Base-by-base conservation (phyloP, 2,888 invertebrate species). In the Colostygia pectinataria region DNA sequence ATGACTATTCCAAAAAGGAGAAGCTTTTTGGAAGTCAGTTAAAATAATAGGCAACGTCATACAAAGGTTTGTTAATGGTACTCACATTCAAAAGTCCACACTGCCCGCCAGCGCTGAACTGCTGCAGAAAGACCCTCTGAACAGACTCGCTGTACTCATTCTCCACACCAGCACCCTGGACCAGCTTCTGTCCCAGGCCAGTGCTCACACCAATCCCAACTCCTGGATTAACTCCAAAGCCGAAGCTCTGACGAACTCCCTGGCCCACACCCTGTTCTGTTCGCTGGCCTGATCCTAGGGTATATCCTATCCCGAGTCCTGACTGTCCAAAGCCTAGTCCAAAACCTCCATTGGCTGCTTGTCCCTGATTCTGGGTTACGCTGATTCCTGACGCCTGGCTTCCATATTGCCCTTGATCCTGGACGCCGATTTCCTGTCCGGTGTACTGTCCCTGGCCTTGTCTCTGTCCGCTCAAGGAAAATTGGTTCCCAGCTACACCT, bases 1-100 rank as follows among this genome's bases (percentile, higher is more conserved):
- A n/a, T n/a, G n/a, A n/a, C n/a, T n/a, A n/a, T n/a, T n/a, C n/a
- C n/a, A n/a, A n/a, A n/a, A n/a, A n/a, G n/a, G n/a, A n/a, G n/a
- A n/a, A n/a, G n/a, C n/a, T n/a, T n/a, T n/a, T n/a, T n/a, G n/a
- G n/a, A n/a, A n/a, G n/a, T n/a, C n/a, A n/a, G n/a, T n/a, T n/a
- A n/a, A n/a, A n/a, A n/a, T n/a, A n/a, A n/a, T n/a, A n/a, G n/a
- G n/a, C n/a, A n/a, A n/a, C n/a, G n/a, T n/a, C n/a, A n/a, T n/a
- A n/a, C n/a, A n/a, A n/a, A n/a, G n/a, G n/a, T n/a, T n/a, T n/a
- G n/a, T n/a, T n/a, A n/a, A n/a, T n/a, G n/a, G n/a, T 20, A 86
- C 87, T 88, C 57, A 89, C 89, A 52, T 87, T 83, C n/a, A 77
- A 53, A 0, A 80, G 12, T 20, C 89, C 89, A 51, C 89, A 89